Conservation (phyloP, 2,113 vertebrate species). For the Engraulis encrasicolus region DNA sequence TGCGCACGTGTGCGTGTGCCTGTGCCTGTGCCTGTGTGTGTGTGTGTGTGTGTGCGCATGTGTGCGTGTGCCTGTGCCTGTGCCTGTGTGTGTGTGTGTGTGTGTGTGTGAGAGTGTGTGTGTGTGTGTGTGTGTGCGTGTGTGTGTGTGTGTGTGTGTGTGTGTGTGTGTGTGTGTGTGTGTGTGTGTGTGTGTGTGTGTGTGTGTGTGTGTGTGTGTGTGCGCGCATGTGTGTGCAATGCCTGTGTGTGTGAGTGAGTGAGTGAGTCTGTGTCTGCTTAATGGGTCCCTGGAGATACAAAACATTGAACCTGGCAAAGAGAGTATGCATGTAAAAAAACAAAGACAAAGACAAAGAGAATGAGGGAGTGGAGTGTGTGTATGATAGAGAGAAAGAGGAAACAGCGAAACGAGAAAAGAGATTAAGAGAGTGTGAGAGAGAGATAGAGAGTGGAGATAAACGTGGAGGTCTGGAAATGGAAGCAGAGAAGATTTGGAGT, state of each 20-base stretch:
- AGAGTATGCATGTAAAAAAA: too few species aligned
- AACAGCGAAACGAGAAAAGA: constrained; percentile 24
- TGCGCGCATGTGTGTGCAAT: too few species aligned
- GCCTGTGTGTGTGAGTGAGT: too few species aligned
- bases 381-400: constrained; percentile 44
- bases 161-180: background rate
- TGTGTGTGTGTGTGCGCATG: background rate
- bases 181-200: too few species aligned
- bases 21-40: background rate
- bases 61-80: background rate
- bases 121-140: background rate
- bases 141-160: background rate
- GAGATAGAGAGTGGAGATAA: too few species aligned
- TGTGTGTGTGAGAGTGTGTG: background rate
- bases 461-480: too few species aligned
- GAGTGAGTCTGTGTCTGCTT: too few species aligned
- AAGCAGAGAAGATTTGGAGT: too few species aligned
- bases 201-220: too few species aligned
- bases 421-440: too few species aligned
- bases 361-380: background rate
- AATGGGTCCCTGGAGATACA: background rate
- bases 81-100: background rate
- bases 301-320: background rate
- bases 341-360: background rate
- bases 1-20: background rate